Percentiles rank a stretch among this genome's conserved stretches.
These are phyloP conservation scores for Lanius collurio DNA, from an alignment of 2,113 vertebrate genomes.

Conservation along the genomic window DNA sequence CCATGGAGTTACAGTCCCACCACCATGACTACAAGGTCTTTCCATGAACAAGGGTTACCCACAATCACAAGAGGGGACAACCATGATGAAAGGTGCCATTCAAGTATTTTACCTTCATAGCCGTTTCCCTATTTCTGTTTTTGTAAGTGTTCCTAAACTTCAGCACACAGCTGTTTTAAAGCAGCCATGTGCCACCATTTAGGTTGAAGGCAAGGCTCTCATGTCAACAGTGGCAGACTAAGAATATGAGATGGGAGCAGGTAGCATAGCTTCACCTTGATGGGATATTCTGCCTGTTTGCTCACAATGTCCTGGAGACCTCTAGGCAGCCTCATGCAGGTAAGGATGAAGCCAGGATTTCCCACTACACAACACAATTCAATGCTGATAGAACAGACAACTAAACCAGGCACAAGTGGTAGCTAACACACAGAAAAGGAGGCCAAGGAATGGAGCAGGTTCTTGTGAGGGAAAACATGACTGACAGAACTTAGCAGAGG, in stretches of 20 bases:
- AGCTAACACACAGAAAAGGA: neutral
- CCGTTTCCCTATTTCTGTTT: neutral
- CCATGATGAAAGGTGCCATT: neutral
- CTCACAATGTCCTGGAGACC: neutral
- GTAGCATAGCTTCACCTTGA: neutral
- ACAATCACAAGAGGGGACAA: neutral
- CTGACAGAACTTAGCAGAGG: neutral
- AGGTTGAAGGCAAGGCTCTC: neutral
- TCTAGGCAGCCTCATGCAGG: neutral
- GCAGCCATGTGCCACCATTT: neutral
- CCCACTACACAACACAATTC: neutral
- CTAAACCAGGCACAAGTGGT: neutral
- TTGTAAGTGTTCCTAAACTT: neutral
- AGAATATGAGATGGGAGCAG: neutral
- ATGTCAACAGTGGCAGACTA: neutral
- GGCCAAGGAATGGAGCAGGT: neutral
- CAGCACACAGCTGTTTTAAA: neutral
- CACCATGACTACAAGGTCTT: neutral
- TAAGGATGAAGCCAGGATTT: neutral
- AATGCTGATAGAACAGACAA: neutral
- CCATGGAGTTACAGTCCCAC: neutral
- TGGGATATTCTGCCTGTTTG: neutral
- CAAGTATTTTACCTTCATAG: neutral
- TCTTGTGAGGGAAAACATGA: neutral
- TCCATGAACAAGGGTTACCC: neutral